Evolutionary conservation across 2,888 invertebrate species (phyloP).

Genomic region (Myopa tessellatipennis): DNA sequence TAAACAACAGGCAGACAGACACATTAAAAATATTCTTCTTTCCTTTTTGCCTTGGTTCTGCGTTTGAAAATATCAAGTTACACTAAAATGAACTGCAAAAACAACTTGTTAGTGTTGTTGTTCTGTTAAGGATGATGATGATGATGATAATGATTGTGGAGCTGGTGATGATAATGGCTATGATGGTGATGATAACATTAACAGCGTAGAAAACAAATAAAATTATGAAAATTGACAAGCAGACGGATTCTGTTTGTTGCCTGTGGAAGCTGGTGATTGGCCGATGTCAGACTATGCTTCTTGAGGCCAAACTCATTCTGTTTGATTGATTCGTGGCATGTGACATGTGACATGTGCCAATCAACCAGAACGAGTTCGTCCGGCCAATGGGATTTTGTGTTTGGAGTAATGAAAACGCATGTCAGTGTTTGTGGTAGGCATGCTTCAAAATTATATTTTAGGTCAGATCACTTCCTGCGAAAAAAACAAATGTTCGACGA

Average conservation of each 20-base stretch:
- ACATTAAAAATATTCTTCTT: slow-evolving; percentile 29
- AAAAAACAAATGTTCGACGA: not conserved
- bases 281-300: too few relatives aligned
- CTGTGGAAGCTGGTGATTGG: too few relatives aligned
- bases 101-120: slow-evolving; percentile 17
- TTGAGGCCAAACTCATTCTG: too few relatives aligned
- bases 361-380: too few relatives aligned
- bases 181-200: slow-evolving; percentile 22
- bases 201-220: slow-evolving; percentile 41
- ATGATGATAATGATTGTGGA: slow-evolving; percentile 16
- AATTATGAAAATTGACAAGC: slow-evolving; percentile 41
- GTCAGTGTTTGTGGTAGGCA: too few relatives aligned
- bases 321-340: too few relatives aligned
- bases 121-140: slow-evolving; percentile 25
- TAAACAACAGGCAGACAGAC: slow-evolving; percentile 27
- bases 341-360: too few relatives aligned
- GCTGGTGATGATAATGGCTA: slow-evolving; percentile 17
- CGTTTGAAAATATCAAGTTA: slow-evolving; percentile 47
- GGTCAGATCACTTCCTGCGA: not conserved
- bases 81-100: slow-evolving; percentile 40
- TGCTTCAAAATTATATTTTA: too few relatives aligned
- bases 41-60: slow-evolving; percentile 31
- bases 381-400: too few relatives aligned
- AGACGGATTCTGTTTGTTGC: slow-evolving; percentile 37
- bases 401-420: too few relatives aligned